Base-by-base conservation (phyloP, 2,888 invertebrate species). In the Scrobipalpa costella region DNA sequence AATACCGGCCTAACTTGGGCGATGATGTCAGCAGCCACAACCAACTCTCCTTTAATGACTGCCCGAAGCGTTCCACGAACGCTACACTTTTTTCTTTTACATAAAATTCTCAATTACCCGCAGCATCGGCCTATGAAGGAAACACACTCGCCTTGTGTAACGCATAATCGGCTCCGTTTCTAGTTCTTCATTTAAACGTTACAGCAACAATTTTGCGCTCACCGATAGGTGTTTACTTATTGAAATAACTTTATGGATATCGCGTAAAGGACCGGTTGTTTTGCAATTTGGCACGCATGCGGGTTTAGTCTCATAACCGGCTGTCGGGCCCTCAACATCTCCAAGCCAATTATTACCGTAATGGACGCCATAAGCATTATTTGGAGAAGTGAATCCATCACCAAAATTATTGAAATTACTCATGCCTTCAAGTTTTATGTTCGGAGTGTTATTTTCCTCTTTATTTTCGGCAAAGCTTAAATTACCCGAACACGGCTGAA, bases 11-110 rank as follows among this genome's bases (percentile, higher is more conserved):
- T 83, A 85, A 87, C 76, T 85, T 81, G 66, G 84, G 81, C 88
- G 90, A 85, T 91, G 91, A 91, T 91, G 91, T 91, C 91, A 91
- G 88, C 76, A 75, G 49, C 49, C 47, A 15, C 44, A n/a, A 15
- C 44, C 47, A 21, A 2, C 49, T 17, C 49, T 83, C 83, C 85
- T 84, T 82, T 85, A 85, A 85, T 80, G 84, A 81, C 74, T 75
- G 78, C 72, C 64, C 71, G 71, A 69, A 81, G 83, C 85, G 78
- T 78, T 84, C 83, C 83, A 77, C 80, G 77, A 82, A 76, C 83
- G 78, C 79, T 79, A 74, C 71, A 73, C 67, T 77, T 77, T 79
- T 61, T 33, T 57, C 49, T 63, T 61, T 75, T 71, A 70, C 69
- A 69, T 70, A 73, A 71, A 73, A 73, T 74, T 69, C 73, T 69